These are phyloP conservation scores for Sminthurides aquaticus DNA, from an alignment of 2,888 invertebrate genomes.

Conservation along the genomic window DNA sequence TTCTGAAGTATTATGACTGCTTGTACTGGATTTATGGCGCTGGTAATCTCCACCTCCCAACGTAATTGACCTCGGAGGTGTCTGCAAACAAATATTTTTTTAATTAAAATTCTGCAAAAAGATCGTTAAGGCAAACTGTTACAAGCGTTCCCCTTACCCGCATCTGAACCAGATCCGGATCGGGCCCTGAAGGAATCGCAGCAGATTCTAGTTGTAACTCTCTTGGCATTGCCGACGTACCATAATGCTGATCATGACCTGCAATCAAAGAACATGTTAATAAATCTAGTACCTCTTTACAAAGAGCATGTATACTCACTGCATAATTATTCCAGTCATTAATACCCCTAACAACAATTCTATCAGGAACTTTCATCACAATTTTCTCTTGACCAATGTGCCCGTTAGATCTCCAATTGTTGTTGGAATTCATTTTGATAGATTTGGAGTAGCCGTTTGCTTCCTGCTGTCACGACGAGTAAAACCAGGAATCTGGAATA, in stretches of 20 bases:
- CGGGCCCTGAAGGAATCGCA: constrained; percentile 56
- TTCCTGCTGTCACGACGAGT: no score
- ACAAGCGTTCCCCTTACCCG: no score
- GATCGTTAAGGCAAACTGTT: no score
- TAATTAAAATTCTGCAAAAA: no score
- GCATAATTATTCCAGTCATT: constrained; percentile 50
- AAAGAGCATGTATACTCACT: background rate
- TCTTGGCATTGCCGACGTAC: constrained; percentile 74
- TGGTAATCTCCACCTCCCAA: background rate
- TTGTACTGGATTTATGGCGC: background rate
- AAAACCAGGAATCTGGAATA: background rate
- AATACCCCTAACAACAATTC: constrained; percentile 82
- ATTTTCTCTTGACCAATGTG: constrained; percentile 58
- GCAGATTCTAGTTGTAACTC: constrained; percentile 80
- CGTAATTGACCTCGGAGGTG: constrained; percentile 81
- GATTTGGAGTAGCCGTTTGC: no score
- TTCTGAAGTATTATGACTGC: constrained; percentile 22
- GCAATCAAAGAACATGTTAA: constrained; percentile 20
- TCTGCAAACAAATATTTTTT: constrained; percentile 55
- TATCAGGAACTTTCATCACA: constrained; percentile 88
- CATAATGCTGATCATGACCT: constrained; percentile 56
- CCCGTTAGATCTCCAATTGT: constrained; percentile 49
- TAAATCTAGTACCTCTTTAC: no score
- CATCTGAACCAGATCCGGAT: constrained; percentile 67
- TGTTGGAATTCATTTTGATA: constrained; percentile 10